Conservation (phyloP, 2,797 vertebrate species). For the Petrocephalus sullivani region DNA sequence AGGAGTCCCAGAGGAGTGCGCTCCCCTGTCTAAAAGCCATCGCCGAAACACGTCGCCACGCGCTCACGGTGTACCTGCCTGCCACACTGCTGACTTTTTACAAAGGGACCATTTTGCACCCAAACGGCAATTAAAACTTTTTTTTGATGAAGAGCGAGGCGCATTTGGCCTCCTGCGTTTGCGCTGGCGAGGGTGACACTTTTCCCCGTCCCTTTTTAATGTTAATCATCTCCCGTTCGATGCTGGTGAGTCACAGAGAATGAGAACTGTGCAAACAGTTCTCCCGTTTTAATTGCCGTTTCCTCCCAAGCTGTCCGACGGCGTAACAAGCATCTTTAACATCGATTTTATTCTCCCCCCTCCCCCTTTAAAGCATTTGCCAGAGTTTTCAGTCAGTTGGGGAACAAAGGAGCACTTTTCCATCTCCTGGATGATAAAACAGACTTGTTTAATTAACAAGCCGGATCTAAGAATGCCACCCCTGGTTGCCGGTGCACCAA, state of each 20-base stretch:
- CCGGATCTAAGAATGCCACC: slow-evolving; percentile 6
- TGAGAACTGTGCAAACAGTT: slow-evolving; percentile 18
- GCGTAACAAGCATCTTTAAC: slow-evolving; percentile 18
- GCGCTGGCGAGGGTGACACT: background rate
- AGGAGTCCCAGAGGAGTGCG: background rate
- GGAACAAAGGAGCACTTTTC: slow-evolving; percentile 16
- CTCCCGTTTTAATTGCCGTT: slow-evolving; percentile 22
- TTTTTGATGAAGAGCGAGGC: background rate
- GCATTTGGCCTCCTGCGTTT: background rate
- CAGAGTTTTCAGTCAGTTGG: background rate
- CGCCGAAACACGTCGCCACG: background rate
- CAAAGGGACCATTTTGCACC: background rate
- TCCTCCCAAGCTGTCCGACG: slow-evolving; percentile 1
- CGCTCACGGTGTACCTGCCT: background rate
- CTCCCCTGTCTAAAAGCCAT: background rate
- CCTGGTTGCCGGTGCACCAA: background rate
- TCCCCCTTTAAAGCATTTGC: background rate
- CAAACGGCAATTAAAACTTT: background rate
- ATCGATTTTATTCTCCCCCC: slow-evolving; percentile 12
- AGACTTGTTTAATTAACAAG: slow-evolving; percentile 28
- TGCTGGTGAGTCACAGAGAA: slow-evolving; percentile 16
- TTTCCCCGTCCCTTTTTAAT: slow-evolving; percentile 11
- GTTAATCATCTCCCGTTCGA: slow-evolving; percentile 13
- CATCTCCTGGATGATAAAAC: slow-evolving; percentile 22
- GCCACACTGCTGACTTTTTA: background rate